phyloP scores from a whole-genome alignment of 1,140 invertebrate species.

The Brachionus rubens region DNA sequence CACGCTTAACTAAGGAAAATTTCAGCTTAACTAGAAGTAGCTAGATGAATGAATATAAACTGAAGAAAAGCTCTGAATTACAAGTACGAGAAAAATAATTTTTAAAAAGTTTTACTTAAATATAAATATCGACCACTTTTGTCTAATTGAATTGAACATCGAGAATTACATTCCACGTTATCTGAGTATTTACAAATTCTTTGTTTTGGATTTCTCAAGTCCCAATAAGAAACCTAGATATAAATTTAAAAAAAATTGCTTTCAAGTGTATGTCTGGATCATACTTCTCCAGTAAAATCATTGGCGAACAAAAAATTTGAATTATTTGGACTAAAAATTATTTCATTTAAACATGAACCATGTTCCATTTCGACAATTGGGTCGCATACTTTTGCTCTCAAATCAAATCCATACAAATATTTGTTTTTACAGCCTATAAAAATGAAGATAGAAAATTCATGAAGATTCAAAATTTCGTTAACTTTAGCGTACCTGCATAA shows the following conservation, averaged over 20 bases:
- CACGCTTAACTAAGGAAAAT: no score
- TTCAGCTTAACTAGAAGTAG: no score
- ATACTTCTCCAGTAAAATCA: constrained; percentile 38
- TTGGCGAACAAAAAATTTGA: constrained; percentile 19
- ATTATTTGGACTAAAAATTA: constrained; percentile 7
- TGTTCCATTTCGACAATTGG: constrained; percentile 18
- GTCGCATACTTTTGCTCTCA: not conserved
- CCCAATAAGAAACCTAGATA: constrained; percentile 26
- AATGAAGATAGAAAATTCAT: no score
- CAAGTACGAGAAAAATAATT: no score
- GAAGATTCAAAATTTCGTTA: no score
- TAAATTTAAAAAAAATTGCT: not conserved
- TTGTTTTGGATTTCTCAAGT: not conserved
- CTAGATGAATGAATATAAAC: no score
- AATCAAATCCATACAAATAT: constrained; percentile 12
- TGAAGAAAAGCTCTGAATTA: no score
- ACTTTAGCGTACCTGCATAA: not conserved
- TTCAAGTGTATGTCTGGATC: not conserved
- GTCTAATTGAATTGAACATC: constrained; percentile 25
- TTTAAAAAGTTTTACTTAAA: not conserved
- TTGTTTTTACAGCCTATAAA: constrained; percentile 10
- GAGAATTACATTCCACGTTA: not conserved
- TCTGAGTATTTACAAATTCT: not conserved
- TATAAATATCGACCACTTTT: not conserved
- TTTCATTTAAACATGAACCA: constrained; percentile 15